These are phyloP conservation scores for Zelostemma sp. DNA, from an alignment of 1,140 invertebrate genomes.

Conservation along the genomic window DNA sequence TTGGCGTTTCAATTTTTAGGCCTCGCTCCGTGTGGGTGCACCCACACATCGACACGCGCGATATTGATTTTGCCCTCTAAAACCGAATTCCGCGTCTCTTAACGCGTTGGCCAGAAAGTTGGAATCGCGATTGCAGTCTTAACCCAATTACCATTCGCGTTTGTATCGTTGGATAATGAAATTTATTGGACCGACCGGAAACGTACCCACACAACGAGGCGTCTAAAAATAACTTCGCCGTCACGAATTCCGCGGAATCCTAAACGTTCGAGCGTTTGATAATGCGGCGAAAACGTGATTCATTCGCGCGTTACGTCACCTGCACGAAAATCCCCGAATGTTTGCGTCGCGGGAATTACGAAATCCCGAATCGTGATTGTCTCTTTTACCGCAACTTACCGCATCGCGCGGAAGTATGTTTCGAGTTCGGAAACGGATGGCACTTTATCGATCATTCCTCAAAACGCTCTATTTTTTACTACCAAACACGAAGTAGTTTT, in stretches of 20 bases:
- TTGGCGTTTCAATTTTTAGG: conserved; percentile 17
- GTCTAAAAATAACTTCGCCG: conserved; percentile 15
- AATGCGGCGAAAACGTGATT: neutral
- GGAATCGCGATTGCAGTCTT: conserved; percentile 24
- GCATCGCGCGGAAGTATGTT: conserved; percentile 9
- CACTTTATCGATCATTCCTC: neutral
- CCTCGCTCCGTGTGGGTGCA: conserved; percentile 13
- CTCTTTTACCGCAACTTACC: conserved; percentile 14
- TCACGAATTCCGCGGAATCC: conserved; percentile 24
- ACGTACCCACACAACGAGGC: neutral
- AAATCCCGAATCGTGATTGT: conserved; percentile 15
- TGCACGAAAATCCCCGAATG: neutral
- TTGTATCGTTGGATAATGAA: conserved; percentile 23
- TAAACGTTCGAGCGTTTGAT: neutral
- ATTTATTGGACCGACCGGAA: neutral
- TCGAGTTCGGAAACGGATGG: neutral
- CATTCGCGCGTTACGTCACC: neutral
- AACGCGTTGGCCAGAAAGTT: conserved; percentile 13
- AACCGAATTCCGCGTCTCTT: conserved; percentile 38
- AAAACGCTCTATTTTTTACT: neutral
- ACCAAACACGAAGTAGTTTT: too few species aligned
- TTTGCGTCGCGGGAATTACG: conserved; percentile 11
- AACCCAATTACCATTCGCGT: conserved; percentile 35
- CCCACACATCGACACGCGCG: conserved; percentile 14
- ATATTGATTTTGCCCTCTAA: conserved; percentile 46